These are phyloP conservation scores for Pogonus chalceus DNA, from an alignment of 1,140 invertebrate genomes.

Conservation along the genomic window DNA sequence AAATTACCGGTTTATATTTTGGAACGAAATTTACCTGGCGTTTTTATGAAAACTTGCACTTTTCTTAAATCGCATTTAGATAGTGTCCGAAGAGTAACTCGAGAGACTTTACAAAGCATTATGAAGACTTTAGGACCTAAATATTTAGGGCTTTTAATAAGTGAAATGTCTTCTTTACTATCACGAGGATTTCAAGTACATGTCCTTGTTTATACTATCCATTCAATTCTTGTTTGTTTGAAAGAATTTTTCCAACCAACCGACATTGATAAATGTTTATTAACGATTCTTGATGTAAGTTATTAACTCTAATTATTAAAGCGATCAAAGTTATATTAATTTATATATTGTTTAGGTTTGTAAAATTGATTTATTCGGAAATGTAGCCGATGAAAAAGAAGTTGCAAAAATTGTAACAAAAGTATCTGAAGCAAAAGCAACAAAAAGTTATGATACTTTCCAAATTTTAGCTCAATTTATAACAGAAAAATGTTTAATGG, in stretches of 20 bases:
- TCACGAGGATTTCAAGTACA: slow-evolving; percentile 89
- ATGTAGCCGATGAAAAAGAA: slow-evolving; percentile 84
- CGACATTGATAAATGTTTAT: slow-evolving; percentile 69
- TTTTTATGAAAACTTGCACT: slow-evolving; percentile 80
- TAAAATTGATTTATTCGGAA: slow-evolving; percentile 79
- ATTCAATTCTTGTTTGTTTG: slow-evolving; percentile 66
- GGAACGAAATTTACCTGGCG: slow-evolving; percentile 65
- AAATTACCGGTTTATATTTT: slow-evolving; percentile 68
- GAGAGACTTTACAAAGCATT: slow-evolving; percentile 84
- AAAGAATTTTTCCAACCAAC: slow-evolving; percentile 51
- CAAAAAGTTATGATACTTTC: slow-evolving; percentile 83
- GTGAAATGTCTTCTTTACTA: slow-evolving; percentile 70
- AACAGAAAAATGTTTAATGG: slow-evolving; percentile 61
- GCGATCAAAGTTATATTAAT: slow-evolving; percentile 13
- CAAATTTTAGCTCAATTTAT: slow-evolving; percentile 72
- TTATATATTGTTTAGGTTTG: slow-evolving; percentile 47
- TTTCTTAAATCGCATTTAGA: slow-evolving; percentile 84
- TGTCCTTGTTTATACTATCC: slow-evolving; percentile 81
- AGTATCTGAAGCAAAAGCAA: slow-evolving; percentile 65
- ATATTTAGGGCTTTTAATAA: slow-evolving; percentile 68
- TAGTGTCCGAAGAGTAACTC: slow-evolving; percentile 71
- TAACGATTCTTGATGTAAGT: slow-evolving; percentile 67
- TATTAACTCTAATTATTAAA: slow-evolving; percentile 10
- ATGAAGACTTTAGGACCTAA: slow-evolving; percentile 73
- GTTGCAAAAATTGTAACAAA: slow-evolving; percentile 72